phyloP scores from a whole-genome alignment of 1,140 invertebrate genomes.

The Alviniconcha marisindica region DNA sequence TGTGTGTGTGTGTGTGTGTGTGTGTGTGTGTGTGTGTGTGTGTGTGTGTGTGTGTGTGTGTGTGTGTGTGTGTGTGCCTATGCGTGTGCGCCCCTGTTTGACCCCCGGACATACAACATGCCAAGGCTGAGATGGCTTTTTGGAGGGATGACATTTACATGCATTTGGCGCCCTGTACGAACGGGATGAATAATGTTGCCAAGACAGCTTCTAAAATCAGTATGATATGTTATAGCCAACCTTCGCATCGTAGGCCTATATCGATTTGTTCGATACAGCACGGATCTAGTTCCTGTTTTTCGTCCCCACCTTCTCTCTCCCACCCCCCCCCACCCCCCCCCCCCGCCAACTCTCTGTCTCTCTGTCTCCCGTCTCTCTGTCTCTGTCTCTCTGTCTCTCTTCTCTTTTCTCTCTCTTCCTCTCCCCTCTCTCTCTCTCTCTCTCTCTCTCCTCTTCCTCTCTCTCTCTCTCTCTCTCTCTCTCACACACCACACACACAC shows the following conservation, averaged over 20 bases:
- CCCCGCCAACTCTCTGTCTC: neutral
- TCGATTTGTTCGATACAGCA: too few relatives aligned
- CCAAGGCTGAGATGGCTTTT: neutral
- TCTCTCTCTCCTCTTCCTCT: neutral
- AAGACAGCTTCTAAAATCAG: too few relatives aligned
- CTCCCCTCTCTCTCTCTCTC: neutral
- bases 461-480: neutral
- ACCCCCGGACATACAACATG: too few relatives aligned
- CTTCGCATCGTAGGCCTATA: too few relatives aligned
- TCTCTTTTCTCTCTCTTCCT: neutral
- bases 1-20: constrained; percentile 17
- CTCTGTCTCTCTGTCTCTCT: neutral
- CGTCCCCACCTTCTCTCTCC: too few relatives aligned
- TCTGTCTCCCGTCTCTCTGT: neutral
- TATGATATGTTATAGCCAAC: too few relatives aligned
- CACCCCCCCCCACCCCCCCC: too few relatives aligned
- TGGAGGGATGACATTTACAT: neutral
- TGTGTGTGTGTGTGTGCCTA: neutral
- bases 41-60: neutral
- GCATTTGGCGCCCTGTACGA: neutral
- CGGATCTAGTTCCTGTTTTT: too few relatives aligned
- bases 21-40: constrained; percentile 17
- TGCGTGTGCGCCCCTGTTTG: neutral
- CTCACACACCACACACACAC: neutral
- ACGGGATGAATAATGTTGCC: too few relatives aligned